Conservation (phyloP, 2,113 vertebrate genomes). For the Scatophagus argus region DNA sequence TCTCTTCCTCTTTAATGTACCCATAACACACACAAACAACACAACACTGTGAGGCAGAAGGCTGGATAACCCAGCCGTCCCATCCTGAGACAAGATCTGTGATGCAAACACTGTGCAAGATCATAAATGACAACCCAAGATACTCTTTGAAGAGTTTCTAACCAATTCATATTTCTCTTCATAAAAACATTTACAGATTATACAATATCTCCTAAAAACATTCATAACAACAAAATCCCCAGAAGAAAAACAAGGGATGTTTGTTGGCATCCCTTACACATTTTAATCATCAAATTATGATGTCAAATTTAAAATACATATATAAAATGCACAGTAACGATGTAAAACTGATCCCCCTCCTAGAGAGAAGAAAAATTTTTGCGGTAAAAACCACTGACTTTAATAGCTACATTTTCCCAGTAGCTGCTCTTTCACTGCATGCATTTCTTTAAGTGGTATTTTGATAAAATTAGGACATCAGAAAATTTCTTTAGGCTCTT, state of each 20-base stretch:
- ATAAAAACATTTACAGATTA: not conserved
- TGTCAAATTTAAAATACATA: not conserved
- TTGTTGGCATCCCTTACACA: too few relatives aligned
- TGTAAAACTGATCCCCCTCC: not conserved
- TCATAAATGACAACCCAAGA: not conserved
- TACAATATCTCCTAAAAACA: not conserved
- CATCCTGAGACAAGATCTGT: too few relatives aligned
- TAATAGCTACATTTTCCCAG: not conserved
- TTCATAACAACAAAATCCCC: not conserved
- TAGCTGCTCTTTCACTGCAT: not conserved
- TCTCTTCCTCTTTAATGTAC: not conserved
- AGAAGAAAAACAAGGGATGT: not conserved
- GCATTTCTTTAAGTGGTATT: slow-evolving; percentile 22
- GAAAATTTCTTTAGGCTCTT: slow-evolving; percentile 33
- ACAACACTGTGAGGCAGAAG: not conserved
- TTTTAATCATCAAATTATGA: not conserved
- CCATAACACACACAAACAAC: too few relatives aligned
- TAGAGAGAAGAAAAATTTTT: not conserved
- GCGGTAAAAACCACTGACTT: not conserved
- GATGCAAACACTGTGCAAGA: not conserved
- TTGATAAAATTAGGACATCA: slow-evolving; percentile 37
- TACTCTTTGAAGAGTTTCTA: not conserved
- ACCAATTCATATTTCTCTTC: not conserved
- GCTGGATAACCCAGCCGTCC: too few relatives aligned
- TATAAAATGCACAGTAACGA: not conserved